Conservation (phyloP, 2,888 invertebrate genomes). For the Congeria kusceri region DNA sequence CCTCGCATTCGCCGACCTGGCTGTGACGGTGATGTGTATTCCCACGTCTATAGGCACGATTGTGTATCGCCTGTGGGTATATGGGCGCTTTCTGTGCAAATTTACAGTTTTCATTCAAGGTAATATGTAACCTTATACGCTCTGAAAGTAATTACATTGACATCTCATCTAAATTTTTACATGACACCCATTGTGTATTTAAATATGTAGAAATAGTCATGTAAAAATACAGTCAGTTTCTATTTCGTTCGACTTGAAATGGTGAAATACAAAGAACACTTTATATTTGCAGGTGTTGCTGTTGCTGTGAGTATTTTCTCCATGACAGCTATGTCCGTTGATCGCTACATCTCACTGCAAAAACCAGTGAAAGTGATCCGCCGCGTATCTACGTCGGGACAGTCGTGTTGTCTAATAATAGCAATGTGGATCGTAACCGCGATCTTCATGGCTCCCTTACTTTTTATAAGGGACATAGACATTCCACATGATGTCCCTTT, state of each 20-base stretch:
- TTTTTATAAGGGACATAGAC: conserved; percentile 76
- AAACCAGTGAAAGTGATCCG: conserved; percentile 87
- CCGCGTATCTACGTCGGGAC: conserved; percentile 60
- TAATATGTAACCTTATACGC: too few species aligned
- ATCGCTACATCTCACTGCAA: conserved; percentile 92
- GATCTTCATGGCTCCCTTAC: conserved; percentile 75
- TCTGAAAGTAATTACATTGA: too few species aligned
- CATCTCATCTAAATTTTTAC: too few species aligned
- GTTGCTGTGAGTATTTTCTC: conserved; percentile 92
- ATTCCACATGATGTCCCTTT: conserved; percentile 60
- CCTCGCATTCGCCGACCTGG: conserved; percentile 91
- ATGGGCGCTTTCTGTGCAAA: conserved; percentile 86
- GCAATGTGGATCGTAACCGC: conserved; percentile 77
- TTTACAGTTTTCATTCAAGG: conserved; percentile 75
- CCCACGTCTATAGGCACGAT: conserved; percentile 88
- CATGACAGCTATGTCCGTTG: conserved; percentile 91
- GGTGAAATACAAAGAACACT: not conserved
- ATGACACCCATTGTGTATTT: too few species aligned
- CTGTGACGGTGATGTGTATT: conserved; percentile 92
- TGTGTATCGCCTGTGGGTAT: conserved; percentile 84
- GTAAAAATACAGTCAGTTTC: too few species aligned
- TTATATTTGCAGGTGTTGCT: conserved; percentile 86
- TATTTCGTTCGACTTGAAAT: too few species aligned
- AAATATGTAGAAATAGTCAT: too few species aligned
- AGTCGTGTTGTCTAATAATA: conserved; percentile 67